A percentile compares a stretch with the other conserved stretches of the same genome.
Evolutionary conservation across 2,113 vertebrate species (phyloP).

Genomic region (Pseudopipra pipra): DNA sequence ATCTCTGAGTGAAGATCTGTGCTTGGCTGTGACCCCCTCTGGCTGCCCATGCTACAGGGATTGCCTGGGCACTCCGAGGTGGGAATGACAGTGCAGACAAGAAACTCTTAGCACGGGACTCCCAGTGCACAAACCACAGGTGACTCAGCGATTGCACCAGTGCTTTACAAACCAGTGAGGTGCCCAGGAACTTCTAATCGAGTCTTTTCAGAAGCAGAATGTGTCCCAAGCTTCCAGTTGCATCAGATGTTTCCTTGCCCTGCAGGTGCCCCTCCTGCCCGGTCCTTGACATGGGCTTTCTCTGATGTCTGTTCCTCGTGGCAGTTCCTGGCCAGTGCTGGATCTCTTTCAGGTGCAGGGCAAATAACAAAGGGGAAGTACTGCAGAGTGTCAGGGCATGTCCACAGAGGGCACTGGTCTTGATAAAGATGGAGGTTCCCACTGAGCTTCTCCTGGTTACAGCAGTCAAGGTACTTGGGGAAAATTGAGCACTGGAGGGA

Average conservation of each 20-base stretch:
- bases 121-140: not conserved
- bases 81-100: not conserved
- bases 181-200: accelerated
- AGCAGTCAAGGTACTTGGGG: not conserved
- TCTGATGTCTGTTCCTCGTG: not conserved
- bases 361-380: not conserved
- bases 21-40: not conserved
- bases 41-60: not conserved
- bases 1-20: not conserved
- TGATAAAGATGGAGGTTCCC: not conserved
- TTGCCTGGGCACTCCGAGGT: accelerated
- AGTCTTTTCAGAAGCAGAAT: not conserved
- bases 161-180: not conserved
- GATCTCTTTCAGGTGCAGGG: not conserved
- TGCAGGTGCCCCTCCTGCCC: not conserved
- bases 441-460: not conserved
- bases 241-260: not conserved
- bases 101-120: not conserved
- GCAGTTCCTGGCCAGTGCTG: not conserved
- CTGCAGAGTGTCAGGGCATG: not conserved
- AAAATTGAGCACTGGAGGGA: not conserved
- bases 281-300: not conserved
- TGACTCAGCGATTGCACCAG: not conserved
- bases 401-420: not conserved
- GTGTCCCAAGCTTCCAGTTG: not conserved